phyloP scores from a whole-genome alignment of 2,113 vertebrate species.

The Chloropsis cyanopogon region DNA sequence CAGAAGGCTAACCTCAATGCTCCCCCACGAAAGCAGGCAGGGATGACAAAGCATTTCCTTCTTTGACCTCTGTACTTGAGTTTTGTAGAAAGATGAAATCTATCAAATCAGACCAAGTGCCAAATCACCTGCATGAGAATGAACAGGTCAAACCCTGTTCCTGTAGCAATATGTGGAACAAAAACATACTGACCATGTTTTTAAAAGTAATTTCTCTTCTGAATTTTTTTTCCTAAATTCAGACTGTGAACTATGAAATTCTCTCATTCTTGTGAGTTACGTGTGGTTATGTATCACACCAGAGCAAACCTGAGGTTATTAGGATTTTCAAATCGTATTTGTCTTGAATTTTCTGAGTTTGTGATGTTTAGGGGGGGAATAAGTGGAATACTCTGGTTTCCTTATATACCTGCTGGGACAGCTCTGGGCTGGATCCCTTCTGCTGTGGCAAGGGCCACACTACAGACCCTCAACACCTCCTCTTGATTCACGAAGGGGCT shows the following conservation, averaged over 20 bases:
- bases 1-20: conserved; percentile 52
- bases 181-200: not conserved
- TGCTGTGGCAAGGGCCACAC: not conserved
- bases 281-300: not conserved
- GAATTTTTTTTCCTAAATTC: not conserved
- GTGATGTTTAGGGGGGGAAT: not conserved
- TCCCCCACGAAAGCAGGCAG: conserved; percentile 27
- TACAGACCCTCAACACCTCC: not conserved
- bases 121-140: not conserved
- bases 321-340: not conserved
- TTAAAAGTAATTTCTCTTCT: not conserved
- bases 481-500: not conserved
- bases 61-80: not conserved
- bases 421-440: not conserved
- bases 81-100: conserved; percentile 16
- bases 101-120: not conserved
- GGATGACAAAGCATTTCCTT: conserved; percentile 50
- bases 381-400: not conserved
- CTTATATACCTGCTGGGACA: not conserved
- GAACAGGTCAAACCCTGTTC: not conserved
- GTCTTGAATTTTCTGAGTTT: not conserved
- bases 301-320: not conserved
- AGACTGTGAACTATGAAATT: not conserved
- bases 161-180: not conserved
- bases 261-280: not conserved